These are phyloP conservation scores for Trichonephila clavipes DNA, from an alignment of 1,140 invertebrate species.

Conservation along the genomic window DNA sequence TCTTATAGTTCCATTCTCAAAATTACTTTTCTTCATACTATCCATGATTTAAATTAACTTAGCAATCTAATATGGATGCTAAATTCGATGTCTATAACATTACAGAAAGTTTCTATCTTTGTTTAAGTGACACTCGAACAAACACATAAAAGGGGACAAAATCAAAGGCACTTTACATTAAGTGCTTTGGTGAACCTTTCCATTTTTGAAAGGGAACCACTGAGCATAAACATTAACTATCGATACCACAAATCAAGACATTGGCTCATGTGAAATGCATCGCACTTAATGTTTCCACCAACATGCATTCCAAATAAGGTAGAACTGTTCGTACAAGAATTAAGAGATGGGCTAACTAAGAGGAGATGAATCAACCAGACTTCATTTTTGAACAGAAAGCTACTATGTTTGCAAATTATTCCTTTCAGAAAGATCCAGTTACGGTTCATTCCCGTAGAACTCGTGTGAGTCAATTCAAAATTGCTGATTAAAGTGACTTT, in stretches of 20 bases:
- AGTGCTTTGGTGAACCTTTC: constrained; percentile 14
- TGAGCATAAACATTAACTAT: neutral
- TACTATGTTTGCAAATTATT: constrained; percentile 9
- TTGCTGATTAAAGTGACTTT: constrained; percentile 21
- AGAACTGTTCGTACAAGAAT: neutral
- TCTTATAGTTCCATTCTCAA: too few species aligned
- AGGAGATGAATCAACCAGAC: neutral
- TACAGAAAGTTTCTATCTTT: too few species aligned
- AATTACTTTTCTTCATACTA: too few species aligned
- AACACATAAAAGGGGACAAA: neutral
- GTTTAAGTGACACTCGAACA: too few species aligned
- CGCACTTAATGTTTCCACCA: neutral
- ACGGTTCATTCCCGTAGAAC: neutral
- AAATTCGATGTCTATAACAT: too few species aligned
- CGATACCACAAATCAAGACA: neutral
- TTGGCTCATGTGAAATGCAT: neutral
- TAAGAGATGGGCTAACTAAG: neutral
- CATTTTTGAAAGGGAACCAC: neutral
- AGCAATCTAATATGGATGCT: too few species aligned
- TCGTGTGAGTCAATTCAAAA: neutral
- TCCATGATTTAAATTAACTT: too few species aligned
- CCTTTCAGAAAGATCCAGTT: constrained; percentile 5
- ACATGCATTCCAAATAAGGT: constrained; percentile 7
- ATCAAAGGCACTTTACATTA: neutral
- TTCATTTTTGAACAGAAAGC: neutral